A percentile compares a stretch with the other conserved stretches of the same genome.
phyloP scores from a whole-genome alignment of 2,888 invertebrate genomes.

The Onthophagus sagittarius region DNA sequence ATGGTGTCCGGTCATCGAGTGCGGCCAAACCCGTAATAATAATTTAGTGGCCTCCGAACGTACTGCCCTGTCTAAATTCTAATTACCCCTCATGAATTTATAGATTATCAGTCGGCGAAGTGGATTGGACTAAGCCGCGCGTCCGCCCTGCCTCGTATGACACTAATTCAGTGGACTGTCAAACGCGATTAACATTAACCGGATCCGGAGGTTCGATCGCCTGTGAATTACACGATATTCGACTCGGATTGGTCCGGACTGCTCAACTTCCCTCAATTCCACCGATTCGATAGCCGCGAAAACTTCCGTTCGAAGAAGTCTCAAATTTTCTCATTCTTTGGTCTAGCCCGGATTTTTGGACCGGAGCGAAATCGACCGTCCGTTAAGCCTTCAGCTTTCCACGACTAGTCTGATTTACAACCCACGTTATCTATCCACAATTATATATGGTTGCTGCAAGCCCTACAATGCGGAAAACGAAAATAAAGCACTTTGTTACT shows the following conservation, averaged over 20 bases:
- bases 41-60: slow-evolving; percentile 19
- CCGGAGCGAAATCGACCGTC: not conserved
- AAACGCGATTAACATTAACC: slow-evolving; percentile 33
- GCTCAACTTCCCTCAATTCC: slow-evolving; percentile 1
- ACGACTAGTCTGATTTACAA: slow-evolving; percentile 28
- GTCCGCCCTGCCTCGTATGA: slow-evolving; percentile 24
- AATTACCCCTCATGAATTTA: slow-evolving; percentile 28
- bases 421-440: slow-evolving; percentile 27
- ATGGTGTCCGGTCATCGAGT: slow-evolving; percentile 17
- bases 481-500: not conserved
- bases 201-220: slow-evolving; percentile 30
- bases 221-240: slow-evolving; percentile 25
- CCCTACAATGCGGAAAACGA: not conserved
- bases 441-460: slow-evolving; percentile 13
- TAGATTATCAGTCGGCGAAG: slow-evolving; percentile 24
- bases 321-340: not conserved
- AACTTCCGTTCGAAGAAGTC: not conserved
- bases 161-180: slow-evolving; percentile 32
- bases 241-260: slow-evolving; percentile 14
- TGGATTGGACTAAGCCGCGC: slow-evolving; percentile 19
- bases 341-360: not conserved
- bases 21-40: slow-evolving; percentile 22
- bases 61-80: slow-evolving; percentile 20
- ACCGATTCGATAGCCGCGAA: not conserved
- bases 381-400: slow-evolving; percentile 5